Percentiles rank a stretch among this genome's conserved stretches.
Conservation (phyloP, 2,113 vertebrate species). For the Ciconia boyciana region DNA sequence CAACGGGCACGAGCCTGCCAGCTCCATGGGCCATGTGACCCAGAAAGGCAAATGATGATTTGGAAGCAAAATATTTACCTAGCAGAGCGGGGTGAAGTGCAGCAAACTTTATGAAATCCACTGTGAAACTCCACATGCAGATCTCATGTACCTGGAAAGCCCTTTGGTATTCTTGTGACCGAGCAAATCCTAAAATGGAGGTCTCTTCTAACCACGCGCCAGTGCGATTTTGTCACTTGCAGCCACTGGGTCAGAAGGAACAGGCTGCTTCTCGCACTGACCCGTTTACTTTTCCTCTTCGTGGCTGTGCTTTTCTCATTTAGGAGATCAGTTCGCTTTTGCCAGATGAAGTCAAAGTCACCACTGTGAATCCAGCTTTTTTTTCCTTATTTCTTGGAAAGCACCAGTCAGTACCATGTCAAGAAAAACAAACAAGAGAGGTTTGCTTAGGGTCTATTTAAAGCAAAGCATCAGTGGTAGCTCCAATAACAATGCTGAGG, state of each 20-base stretch:
- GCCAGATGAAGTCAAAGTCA: slow-evolving; percentile 64
- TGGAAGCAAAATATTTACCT: slow-evolving; percentile 15
- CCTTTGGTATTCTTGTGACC: background rate
- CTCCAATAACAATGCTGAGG: slow-evolving; percentile 42
- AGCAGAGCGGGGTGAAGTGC: background rate
- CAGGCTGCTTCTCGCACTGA: background rate
- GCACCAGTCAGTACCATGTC: slow-evolving; percentile 66
- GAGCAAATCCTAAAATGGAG: background rate
- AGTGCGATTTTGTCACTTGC: background rate
- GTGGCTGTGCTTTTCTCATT: slow-evolving; percentile 26
- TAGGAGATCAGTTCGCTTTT: slow-evolving; percentile 18
- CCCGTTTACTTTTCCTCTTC: slow-evolving; percentile 9
- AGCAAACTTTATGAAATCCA: slow-evolving; percentile 8
- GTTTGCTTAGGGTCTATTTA: slow-evolving; percentile 70
- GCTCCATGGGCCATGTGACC: fast-evolving
- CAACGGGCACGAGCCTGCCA: fast-evolving
- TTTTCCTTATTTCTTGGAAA: slow-evolving; percentile 76
- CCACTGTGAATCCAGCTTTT: slow-evolving; percentile 44
- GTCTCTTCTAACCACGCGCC: background rate
- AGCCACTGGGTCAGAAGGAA: background rate
- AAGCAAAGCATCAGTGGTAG: slow-evolving; percentile 43
- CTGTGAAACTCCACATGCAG: background rate
- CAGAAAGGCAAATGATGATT: background rate
- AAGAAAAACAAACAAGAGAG: slow-evolving; percentile 75
- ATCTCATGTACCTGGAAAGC: background rate